A percentile compares a stretch with the other conserved stretches of the same genome.
These are phyloP conservation scores for Aurelia aurita complex sp. Pacific DNA, from an alignment of 30 jellyfish, hydroid and myxozoan species.

Conservation along the genomic window DNA sequence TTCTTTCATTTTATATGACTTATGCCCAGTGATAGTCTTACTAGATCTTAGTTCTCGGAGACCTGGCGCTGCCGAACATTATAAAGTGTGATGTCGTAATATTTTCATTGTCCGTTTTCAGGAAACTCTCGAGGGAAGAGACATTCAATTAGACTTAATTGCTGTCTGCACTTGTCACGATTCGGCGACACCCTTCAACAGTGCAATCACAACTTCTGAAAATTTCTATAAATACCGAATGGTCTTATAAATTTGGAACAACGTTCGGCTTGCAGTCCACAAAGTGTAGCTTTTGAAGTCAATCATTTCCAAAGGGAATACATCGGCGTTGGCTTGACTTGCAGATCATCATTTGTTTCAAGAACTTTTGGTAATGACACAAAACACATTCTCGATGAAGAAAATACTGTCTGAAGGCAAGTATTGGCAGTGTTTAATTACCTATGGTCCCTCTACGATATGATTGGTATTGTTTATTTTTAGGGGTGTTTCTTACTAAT, in stretches of 20 bases:
- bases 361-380: slow-evolving; percentile 69
- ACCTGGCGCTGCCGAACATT: background rate
- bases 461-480: no score
- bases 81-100: background rate
- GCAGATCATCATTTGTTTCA: background rate
- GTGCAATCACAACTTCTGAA: slow-evolving; percentile 41
- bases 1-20: no score
- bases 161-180: slow-evolving; percentile 52
- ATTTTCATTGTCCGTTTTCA: slow-evolving; percentile 27
- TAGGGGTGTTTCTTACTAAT: no score
- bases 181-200: slow-evolving; percentile 70
- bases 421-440: background rate
- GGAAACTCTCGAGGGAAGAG: slow-evolving; percentile 49
- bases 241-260: no score
- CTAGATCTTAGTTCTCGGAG: no score
- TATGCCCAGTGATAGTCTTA: no score
- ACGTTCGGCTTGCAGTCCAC: slow-evolving; percentile 11
- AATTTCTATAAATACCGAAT: slow-evolving; percentile 46
- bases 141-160: slow-evolving; percentile 45
- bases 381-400: slow-evolving; percentile 86
- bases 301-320: background rate
- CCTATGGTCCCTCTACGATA: no score
- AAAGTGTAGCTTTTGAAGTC: background rate
- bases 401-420: slow-evolving; percentile 71
- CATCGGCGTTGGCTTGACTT: background rate